These are phyloP conservation scores for Ornithorhynchus anatinus DNA, from an alignment of 2,113 vertebrate genomes.

Conservation along the genomic window DNA sequence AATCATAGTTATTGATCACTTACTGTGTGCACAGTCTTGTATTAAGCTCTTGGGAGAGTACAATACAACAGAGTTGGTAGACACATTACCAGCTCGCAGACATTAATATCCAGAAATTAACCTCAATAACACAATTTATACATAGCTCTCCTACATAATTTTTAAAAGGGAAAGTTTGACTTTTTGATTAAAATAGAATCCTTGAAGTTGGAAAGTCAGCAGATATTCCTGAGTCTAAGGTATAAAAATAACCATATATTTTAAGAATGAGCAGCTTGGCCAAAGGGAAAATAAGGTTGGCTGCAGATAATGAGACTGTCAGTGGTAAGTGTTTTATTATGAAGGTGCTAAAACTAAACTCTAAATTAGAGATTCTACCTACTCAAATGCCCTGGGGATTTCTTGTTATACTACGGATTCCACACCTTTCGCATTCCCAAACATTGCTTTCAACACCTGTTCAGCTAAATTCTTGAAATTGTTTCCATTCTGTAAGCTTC, in stretches of 20 bases:
- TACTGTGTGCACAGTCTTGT: too few relatives aligned
- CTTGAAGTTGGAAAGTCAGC: too few relatives aligned
- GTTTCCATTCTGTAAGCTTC: accelerated
- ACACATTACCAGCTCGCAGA: too few relatives aligned
- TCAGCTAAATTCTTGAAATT: background rate
- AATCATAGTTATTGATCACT: too few relatives aligned
- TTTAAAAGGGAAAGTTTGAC: background rate
- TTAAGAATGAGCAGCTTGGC: constrained; percentile 1
- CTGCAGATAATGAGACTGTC: background rate
- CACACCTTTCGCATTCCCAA: background rate
- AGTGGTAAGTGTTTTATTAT: background rate
- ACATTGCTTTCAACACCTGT: background rate
- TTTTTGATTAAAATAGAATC: background rate
- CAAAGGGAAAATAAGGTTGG: background rate
- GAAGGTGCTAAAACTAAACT: background rate
- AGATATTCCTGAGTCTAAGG: too few relatives aligned
- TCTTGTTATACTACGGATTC: background rate
- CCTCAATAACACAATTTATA: too few relatives aligned
- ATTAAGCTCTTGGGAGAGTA: too few relatives aligned
- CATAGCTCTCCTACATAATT: background rate
- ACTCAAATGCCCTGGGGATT: background rate
- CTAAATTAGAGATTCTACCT: background rate
- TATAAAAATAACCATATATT: too few relatives aligned
- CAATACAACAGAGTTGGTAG: too few relatives aligned
- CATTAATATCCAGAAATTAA: too few relatives aligned